These are phyloP conservation scores for Hystrix cristata DNA, from an alignment of 2,113 vertebrate genomes.

Conservation along the genomic window DNA sequence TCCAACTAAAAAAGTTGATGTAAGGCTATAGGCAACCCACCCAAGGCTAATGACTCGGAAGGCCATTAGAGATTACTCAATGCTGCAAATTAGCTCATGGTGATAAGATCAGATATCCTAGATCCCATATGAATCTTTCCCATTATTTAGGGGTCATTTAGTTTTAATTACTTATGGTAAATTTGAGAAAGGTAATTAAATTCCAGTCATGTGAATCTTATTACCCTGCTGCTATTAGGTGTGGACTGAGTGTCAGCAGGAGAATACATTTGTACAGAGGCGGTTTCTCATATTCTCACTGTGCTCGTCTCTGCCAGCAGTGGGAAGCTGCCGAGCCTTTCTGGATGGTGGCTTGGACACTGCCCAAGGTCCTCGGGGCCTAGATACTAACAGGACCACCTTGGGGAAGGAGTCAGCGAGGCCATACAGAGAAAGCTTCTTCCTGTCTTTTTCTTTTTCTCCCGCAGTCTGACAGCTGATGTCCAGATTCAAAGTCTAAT, in stretches of 20 bases:
- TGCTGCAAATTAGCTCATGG: constrained; percentile 37
- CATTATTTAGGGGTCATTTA: constrained; percentile 69
- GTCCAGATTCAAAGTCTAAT: constrained; percentile 11
- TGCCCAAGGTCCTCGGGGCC: constrained; percentile 50
- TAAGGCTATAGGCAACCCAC: constrained; percentile 6
- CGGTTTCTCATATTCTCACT: constrained; percentile 36
- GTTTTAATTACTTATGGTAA: constrained; percentile 72
- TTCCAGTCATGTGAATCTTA: constrained; percentile 53
- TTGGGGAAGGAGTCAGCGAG: constrained; percentile 26
- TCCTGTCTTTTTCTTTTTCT: constrained; percentile 56
- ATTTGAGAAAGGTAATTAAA: constrained; percentile 71
- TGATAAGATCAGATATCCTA: constrained; percentile 68
- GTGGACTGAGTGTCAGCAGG: constrained; percentile 43
- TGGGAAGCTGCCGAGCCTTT: constrained; percentile 8
- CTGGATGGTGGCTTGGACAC: constrained; percentile 42
- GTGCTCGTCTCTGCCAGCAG: constrained; percentile 37
- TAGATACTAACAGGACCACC: constrained; percentile 36
- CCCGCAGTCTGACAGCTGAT: constrained; percentile 34
- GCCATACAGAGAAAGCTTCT: constrained; percentile 28
- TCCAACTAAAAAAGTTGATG: constrained; percentile 38
- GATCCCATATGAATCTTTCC: constrained; percentile 49
- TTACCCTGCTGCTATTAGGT: constrained; percentile 47
- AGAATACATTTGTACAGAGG: constrained; percentile 31
- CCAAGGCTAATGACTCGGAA: constrained; percentile 36
- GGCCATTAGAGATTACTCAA: constrained; percentile 29